phyloP scores from a whole-genome alignment of 2,797 vertebrate species.

The Gallinago stenura region DNA sequence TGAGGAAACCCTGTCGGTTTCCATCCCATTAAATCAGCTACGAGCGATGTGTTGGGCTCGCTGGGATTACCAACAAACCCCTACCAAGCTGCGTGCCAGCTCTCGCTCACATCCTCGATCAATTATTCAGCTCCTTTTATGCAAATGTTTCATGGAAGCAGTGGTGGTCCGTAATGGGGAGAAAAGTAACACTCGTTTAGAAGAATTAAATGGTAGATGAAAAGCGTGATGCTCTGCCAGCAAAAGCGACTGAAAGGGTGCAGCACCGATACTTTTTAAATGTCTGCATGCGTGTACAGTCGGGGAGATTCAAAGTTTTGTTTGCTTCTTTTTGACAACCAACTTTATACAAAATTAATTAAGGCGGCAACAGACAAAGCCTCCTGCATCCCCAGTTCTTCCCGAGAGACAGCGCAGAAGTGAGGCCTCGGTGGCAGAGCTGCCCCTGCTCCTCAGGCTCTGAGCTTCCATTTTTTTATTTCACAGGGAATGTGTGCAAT shows the following conservation, averaged over 20 bases:
- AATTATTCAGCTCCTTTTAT: constrained; percentile 88
- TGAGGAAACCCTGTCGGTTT: constrained; percentile 87
- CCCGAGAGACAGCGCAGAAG: neutral
- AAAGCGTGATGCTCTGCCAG: constrained; percentile 23
- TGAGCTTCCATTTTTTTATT: neutral
- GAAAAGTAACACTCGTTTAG: constrained; percentile 68
- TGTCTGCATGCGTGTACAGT: neutral
- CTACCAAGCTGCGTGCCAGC: constrained; percentile 73
- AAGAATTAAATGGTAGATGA: constrained; percentile 70
- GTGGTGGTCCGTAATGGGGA: constrained; percentile 43
- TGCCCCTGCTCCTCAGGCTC: neutral
- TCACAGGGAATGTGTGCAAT: neutral
- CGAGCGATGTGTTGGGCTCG: constrained; percentile 80
- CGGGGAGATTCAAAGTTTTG: neutral
- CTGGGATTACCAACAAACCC: constrained; percentile 71
- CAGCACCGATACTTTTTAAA: neutral
- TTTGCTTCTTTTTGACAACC: neutral
- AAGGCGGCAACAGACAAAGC: neutral
- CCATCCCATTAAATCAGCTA: constrained; percentile 87
- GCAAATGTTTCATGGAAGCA: constrained; percentile 81
- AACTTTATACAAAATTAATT: constrained; percentile 32
- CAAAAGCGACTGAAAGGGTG: constrained; percentile 14
- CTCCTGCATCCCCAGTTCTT: neutral
- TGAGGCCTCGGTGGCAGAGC: neutral
- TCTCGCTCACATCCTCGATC: constrained; percentile 80